Conservation (phyloP, 2,113 vertebrate genomes). For the Verasper variegatus region DNA sequence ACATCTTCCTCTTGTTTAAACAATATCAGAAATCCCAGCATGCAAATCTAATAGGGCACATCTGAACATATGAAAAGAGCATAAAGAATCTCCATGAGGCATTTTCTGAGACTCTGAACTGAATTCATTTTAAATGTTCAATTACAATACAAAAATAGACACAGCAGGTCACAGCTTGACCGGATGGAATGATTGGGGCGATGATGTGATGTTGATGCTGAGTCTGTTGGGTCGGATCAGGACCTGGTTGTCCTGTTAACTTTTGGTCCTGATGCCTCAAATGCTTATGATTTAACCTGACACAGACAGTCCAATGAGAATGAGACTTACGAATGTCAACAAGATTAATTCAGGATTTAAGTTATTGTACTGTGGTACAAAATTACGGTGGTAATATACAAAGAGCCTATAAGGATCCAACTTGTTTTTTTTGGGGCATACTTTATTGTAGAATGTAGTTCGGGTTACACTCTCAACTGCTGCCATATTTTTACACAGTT, state of each 20-base stretch:
- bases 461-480: not conserved
- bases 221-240: constrained; percentile 8
- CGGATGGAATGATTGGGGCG: not conserved
- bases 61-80: not conserved
- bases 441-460: not conserved
- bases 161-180: not conserved
- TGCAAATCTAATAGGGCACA: not conserved
- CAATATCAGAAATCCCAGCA: not conserved
- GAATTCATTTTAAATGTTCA: too few species aligned
- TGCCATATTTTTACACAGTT: not conserved
- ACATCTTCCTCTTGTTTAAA: not conserved
- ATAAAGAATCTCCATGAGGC: not conserved
- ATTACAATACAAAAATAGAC: too few species aligned
- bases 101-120: not conserved
- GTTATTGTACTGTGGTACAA: not conserved
- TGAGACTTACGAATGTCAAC: too few species aligned
- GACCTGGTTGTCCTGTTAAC: constrained; percentile 5
- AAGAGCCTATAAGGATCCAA: constrained; percentile 6
- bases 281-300: constrained; percentile 2
- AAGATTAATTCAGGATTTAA: not conserved
- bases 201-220: constrained; percentile 39
- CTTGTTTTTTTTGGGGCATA: not conserved
- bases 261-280: constrained; percentile 1
- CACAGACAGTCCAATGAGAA: not conserved
- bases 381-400: not conserved